Base-by-base conservation (phyloP, 2,888 invertebrate genomes). In the Hypsopygia costalis region DNA sequence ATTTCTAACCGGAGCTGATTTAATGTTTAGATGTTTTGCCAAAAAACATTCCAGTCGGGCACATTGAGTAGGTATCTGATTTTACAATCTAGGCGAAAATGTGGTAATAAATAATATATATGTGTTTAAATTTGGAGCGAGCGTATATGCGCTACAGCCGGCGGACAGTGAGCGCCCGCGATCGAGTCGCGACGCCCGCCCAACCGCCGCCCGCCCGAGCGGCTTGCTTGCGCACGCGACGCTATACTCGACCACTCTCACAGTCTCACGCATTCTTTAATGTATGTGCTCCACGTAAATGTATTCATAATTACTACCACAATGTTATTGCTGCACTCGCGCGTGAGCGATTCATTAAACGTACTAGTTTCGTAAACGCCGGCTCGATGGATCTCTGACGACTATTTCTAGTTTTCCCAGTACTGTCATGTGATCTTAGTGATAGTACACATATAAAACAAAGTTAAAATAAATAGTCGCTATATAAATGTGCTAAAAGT, bases 31-130 rank as follows among this genome's bases (percentile, higher is more conserved):
- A 57, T 69, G 64, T 69, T 69, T 68, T 68, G 75, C 69, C 74
- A 72, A 76, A 69, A 69, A 69, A 62, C 56, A 68, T 69, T 70
- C 62, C 61, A 57, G 57, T 34, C 55, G 49, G 53, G 49, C 62
- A 57, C 58, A 52, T 49, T 47, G 49, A 58, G 56, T 59, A 52
- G 58, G 58, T 67, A 69, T 74, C 55, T 54, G 58, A 73, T 66
- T 75, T 77, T 72, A 79, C 65, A 70, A 67, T 70, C 63, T 65
- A 69, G 58, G 47, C 62, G 68, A 75, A 78, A 73, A 74, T 72
- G 65, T 73, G 53, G 63, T 70, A 76, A 81, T 83, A 83, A 82
- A 86, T 82, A 76, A 82, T 77, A 72, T 51, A 35, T 34, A 53
- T 59, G 59, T 40, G 63, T 66, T 71, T 73, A 70, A 67, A 59